phyloP scores from a whole-genome alignment of 2,113 vertebrate species.

The Chinchilla lanigera region DNA sequence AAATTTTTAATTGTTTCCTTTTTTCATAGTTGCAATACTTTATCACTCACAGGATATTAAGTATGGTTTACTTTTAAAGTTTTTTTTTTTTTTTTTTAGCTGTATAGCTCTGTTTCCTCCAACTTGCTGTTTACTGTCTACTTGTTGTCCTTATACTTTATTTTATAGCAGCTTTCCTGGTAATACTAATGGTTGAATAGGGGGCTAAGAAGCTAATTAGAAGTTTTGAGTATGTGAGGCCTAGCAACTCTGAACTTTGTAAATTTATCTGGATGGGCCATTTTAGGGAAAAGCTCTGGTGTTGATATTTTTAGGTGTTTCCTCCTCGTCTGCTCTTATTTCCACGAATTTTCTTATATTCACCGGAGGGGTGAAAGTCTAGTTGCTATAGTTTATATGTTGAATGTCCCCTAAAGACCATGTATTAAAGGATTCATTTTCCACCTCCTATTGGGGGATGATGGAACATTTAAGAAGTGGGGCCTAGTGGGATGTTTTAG shows the following conservation, averaged over 20 bases:
- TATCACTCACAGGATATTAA: background rate
- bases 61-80: background rate
- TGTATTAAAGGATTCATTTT: background rate
- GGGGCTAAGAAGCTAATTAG: background rate
- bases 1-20: background rate
- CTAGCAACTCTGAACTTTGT: background rate
- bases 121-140: background rate
- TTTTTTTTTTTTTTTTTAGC: slow-evolving; percentile 10
- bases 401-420: background rate
- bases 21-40: slow-evolving; percentile 10
- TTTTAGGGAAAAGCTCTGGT: background rate
- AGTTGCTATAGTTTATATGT: background rate
- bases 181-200: background rate
- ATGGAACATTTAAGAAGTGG: background rate
- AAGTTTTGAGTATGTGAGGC: background rate
- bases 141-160: background rate
- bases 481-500: background rate
- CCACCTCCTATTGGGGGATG: accelerated
- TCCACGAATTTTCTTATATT: background rate
- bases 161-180: background rate
- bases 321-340: background rate
- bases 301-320: background rate
- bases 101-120: background rate
- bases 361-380: background rate
- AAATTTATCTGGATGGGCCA: background rate